Conservation (phyloP, 1,140 invertebrate species). For the Tetragnatha versicolor region DNA sequence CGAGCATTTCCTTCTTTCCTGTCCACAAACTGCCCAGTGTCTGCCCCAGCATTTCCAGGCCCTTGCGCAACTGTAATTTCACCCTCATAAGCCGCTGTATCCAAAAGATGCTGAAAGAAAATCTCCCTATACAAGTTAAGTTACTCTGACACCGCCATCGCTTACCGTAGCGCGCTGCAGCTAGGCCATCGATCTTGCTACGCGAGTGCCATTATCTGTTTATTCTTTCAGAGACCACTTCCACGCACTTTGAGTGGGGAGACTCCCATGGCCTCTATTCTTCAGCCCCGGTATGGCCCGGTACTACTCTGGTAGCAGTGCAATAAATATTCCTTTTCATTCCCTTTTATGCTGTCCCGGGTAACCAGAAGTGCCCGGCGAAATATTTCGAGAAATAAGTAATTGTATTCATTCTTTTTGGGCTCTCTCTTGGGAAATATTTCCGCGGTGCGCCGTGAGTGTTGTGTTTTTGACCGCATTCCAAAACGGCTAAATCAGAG, state of each 20-base stretch:
- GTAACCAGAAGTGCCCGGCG: neutral
- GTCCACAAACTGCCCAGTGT: too few species aligned
- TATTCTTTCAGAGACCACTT: conserved; percentile 9
- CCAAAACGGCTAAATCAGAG: too few species aligned
- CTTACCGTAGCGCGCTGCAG: neutral
- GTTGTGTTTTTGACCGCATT: too few species aligned
- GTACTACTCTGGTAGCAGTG: neutral
- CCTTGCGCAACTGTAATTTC: too few species aligned
- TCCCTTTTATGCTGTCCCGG: neutral
- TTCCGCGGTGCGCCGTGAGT: too few species aligned
- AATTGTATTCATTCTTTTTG: neutral
- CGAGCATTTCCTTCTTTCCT: too few species aligned
- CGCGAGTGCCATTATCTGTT: conserved; percentile 14
- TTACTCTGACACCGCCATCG: neutral
- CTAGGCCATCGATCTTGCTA: conserved; percentile 8
- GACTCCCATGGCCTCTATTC: conserved; percentile 13
- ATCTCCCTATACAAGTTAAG: too few species aligned
- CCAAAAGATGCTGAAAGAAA: too few species aligned
- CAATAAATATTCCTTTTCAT: conserved; percentile 10
- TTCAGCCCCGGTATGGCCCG: conserved; percentile 12
- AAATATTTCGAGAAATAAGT: conserved; percentile 14
- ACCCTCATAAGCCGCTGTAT: too few species aligned
- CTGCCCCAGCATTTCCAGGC: too few species aligned
- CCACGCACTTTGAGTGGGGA: neutral
- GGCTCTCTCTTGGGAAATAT: too few species aligned